Evolutionary conservation across 2,888 invertebrate genomes (phyloP), one percentile per base, ranked within the genome.

Genomic region (Chaitophorus viminalis): DNA sequence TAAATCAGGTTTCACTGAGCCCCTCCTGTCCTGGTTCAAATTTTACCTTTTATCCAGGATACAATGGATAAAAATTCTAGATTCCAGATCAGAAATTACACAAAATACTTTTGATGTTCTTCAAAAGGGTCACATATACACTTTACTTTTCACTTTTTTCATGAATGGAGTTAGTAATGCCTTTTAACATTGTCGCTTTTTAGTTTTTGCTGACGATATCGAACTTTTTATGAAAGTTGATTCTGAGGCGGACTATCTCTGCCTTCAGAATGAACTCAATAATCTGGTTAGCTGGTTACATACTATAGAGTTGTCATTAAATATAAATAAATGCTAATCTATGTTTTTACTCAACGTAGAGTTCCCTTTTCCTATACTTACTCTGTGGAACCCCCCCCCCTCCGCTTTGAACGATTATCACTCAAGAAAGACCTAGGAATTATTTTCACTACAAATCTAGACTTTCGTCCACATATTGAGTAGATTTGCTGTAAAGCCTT

Each of bases 241-340:
- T 54, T 60, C 78, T 31, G 52, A 54, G 33, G 33, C 52, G 29
- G 78, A 78, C 60, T 78, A 31, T 60, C 29, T 60, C 33, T 78
- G 52, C 29, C 54, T 78, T 31, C 78, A 78, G 60, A 76, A 46
- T 18, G 78, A 78, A 54, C 54, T 78, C 21, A 54, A 60, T 76
- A 46, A 76, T 76, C 46, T 46, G n/a, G 46, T 76, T 76, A 75
- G 25, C 17, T 54, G 77, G 77, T 77, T 52, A 52, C 52, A 77
- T 54, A 52, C 52, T 29, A n/a, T 78, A 54, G 60, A 33, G 60
- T 54, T 78, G 31, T 60, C 78, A 17, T 33, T 78, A 31, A 78
- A 78, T 54, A 29, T 29, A 54, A 52, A 11, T 54, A 77, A 77
- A 77, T 77, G 77, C 36, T 17, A 60, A 21, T 54, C 33, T 31